Evolutionary conservation across 2,113 vertebrate species (phyloP).

Genomic region (Leuciscus idus): DNA sequence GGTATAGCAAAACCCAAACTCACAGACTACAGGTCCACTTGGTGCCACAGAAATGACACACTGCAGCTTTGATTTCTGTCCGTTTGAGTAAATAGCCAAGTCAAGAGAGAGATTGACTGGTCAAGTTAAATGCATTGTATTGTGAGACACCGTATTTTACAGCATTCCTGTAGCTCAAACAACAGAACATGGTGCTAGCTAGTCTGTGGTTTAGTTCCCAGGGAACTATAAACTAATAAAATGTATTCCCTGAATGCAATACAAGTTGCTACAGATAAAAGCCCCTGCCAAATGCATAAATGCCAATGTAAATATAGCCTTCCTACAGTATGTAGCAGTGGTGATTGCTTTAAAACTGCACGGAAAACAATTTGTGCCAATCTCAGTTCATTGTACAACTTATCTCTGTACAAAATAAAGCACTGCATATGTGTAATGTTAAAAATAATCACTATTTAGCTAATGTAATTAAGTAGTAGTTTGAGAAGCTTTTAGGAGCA

Average conservation of each 20-base stretch:
- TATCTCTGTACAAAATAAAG: background rate
- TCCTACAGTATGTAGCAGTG: background rate
- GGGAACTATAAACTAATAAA: background rate
- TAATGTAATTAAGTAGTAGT: background rate
- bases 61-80: too few species aligned
- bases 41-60: too few species aligned
- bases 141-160: background rate
- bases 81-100: background rate
- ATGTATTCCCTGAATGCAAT: background rate
- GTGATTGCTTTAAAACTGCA: background rate
- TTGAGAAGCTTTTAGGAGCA: background rate
- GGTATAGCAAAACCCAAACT: too few species aligned
- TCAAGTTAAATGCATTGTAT: background rate
- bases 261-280: background rate
- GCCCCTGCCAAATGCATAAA: background rate
- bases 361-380: background rate
- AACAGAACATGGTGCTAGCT: background rate
- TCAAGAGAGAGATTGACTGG: background rate
- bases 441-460: background rate
- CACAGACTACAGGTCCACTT: too few species aligned
- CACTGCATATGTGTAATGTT: background rate
- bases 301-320: background rate
- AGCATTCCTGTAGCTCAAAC: background rate
- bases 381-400: too few species aligned
- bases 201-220: background rate